Evolutionary conservation across 2,888 invertebrate genomes (phyloP), one percentile per base, ranked within the genome.

Genomic region (Hirtodrosophila duncani): DNA sequence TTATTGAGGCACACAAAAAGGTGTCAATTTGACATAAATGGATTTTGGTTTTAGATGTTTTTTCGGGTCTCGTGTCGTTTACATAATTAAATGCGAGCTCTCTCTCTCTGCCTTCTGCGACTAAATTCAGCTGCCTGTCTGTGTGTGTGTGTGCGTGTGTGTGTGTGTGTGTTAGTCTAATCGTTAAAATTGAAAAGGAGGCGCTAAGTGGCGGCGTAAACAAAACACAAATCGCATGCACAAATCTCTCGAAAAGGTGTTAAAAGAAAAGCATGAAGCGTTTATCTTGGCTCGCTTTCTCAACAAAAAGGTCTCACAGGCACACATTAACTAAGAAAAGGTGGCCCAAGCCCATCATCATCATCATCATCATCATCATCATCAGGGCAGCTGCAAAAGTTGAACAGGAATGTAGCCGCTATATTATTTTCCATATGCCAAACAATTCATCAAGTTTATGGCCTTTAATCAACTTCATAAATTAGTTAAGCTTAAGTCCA

Each of bases 21-120:
- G 75, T 82, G 75, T 82, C 82, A 77, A 82, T 77, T 77, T 77
- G 78, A 80, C 75, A 75, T 77, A 81, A 81, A 81, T 77, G 59
- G 81, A 52, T 48, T 31, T 24, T 23, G 24, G 14, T n/a, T 9
- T 27, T 16, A 4, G 13, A 2, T 17, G n/a, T n/a, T 16, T 9
- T n/a, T 23, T 20, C 52, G 48, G 36, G 37, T 56, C 63, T 60
- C 63, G 64, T 45, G 52, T 66, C 77, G 77, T 80, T 77, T 82
- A 77, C 82, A 82, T 80, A 77, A 81, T 77, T 81, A 77, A 81
- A 77, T 67, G 72, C 33, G 52, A 27, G 55, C 57, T 41, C 5
- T 29, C 21, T 17, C 14, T 20, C 11, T 3, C 39, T 24, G 13
- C n/a, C 30, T 6, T 2, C 34, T 11, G n/a, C n/a, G n/a, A n/a